These are phyloP conservation scores for Epiblema foenella DNA, from an alignment of 2,888 invertebrate species.

Conservation along the genomic window DNA sequence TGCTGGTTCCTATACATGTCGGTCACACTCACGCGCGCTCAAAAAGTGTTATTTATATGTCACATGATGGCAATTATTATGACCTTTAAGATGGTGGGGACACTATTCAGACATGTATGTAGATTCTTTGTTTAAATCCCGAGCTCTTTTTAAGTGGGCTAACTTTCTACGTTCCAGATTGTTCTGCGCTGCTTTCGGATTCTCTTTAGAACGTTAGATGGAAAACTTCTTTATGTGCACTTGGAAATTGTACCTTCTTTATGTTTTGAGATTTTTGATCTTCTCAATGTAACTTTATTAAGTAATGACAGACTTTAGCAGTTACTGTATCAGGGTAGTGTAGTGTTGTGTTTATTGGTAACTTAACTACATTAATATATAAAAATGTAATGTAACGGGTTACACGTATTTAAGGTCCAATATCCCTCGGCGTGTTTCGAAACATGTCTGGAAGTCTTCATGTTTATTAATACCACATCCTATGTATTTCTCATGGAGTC, in stretches of 20 bases:
- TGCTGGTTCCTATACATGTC: no score
- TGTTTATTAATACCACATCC: no score
- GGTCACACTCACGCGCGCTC: background rate
- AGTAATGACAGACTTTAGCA: background rate
- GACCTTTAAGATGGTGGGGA: background rate
- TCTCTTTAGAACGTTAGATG: constrained; percentile 29
- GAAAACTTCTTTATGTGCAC: constrained; percentile 7
- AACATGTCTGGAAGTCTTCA: no score
- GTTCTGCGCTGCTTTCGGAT: constrained; percentile 31
- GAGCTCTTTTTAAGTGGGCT: constrained; percentile 52
- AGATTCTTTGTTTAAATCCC: constrained; percentile 31
- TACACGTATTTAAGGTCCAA: no score
- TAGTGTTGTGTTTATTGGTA: no score
- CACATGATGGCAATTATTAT: background rate
- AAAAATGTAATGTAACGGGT: no score
- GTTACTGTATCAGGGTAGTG: background rate
- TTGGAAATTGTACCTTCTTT: constrained; percentile 5
- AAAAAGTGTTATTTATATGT: background rate
- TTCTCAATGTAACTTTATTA: background rate
- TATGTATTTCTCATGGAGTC: no score
- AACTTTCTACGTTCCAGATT: constrained; percentile 47
- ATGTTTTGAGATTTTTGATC: background rate
- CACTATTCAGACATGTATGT: constrained; percentile 30
- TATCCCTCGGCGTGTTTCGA: no score
- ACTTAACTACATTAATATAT: no score